Base-by-base conservation (phyloP, 2,113 vertebrate species). In the Microtus pennsylvanicus region DNA sequence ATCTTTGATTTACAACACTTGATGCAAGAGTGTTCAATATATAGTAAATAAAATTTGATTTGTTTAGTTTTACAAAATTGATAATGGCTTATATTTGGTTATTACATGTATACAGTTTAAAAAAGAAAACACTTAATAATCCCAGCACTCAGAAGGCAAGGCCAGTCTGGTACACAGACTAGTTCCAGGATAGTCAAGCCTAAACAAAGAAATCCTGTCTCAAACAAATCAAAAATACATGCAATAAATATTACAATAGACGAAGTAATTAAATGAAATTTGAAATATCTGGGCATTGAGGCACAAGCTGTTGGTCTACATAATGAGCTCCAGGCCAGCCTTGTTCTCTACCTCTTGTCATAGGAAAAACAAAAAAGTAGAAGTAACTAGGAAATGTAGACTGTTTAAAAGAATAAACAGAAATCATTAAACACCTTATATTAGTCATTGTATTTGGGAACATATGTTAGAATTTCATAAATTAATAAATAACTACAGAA, bases 181-280 rank as follows among this genome's bases (percentile, higher is more conserved):
- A 11, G 67, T 69, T 69, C 67, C 30, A 69, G 67, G 13, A 69
- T 1, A 69, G 13, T 11, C 13, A 69, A 30, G 67, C 28, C 67
- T 70, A 17, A 17, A n/a, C 33, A n/a, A 35, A 69, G 5, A 69
- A 69, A 69, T 0, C 30, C 14, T 69, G 30, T 33, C 5, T 69
- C 30, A 17, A 69, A 33, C 0, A 69, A 69, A 33, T 4, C 17
- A 19, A 70, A 72, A 83, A 3, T 35, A 45, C 1, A 70, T 11
- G 4, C 26, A 90, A 92, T 91, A 86, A 94, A 45, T 86, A 50
- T 70, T 52, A 95, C 81, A 95, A 93, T 83, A 7, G 17, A 21
- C 28, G 87, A 35, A 90, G 21, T 78, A 92, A 78, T 70, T 52
- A 55, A 69, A 47, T 24, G 19, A 69, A 95, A 91, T 33, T 11